These are phyloP conservation scores for Momotus momota DNA, from an alignment of 2,797 vertebrate genomes.

Conservation along the genomic window DNA sequence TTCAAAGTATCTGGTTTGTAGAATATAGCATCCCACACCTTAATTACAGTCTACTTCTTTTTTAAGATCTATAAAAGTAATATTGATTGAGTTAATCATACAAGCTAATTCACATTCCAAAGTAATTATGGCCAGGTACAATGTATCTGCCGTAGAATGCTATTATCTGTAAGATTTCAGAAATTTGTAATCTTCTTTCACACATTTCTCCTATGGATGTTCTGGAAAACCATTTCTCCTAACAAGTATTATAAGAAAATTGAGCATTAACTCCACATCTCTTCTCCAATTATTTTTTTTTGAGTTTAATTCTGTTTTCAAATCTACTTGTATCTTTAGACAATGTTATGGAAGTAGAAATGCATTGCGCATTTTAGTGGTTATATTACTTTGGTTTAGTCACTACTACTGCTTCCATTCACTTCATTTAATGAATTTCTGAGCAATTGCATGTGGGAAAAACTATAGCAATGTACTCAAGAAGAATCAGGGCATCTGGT, in stretches of 20 bases:
- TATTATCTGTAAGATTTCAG: not conserved
- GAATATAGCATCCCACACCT: not conserved
- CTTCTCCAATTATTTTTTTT: not conserved
- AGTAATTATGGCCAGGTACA: not conserved
- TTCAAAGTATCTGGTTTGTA: not conserved
- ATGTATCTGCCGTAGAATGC: not conserved
- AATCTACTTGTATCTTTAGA: not conserved
- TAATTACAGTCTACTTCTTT: too few relatives aligned
- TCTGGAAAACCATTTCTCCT: not conserved
- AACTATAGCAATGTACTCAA: not conserved
- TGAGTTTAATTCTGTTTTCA: not conserved
- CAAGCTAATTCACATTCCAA: not conserved
- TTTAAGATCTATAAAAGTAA: not conserved
- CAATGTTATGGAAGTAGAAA: not conserved
- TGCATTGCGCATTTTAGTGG: not conserved
- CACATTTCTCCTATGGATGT: not conserved
- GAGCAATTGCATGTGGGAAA: not conserved
- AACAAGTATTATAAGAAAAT: not conserved
- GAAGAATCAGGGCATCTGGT: conserved; percentile 10
- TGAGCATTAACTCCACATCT: not conserved
- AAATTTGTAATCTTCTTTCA: not conserved
- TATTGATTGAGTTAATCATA: not conserved
- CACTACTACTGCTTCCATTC: not conserved
- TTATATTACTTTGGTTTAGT: not conserved
- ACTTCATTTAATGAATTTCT: not conserved